phyloP scores from a whole-genome alignment of 2,113 vertebrate genomes.

The Prunella fulvescens region DNA sequence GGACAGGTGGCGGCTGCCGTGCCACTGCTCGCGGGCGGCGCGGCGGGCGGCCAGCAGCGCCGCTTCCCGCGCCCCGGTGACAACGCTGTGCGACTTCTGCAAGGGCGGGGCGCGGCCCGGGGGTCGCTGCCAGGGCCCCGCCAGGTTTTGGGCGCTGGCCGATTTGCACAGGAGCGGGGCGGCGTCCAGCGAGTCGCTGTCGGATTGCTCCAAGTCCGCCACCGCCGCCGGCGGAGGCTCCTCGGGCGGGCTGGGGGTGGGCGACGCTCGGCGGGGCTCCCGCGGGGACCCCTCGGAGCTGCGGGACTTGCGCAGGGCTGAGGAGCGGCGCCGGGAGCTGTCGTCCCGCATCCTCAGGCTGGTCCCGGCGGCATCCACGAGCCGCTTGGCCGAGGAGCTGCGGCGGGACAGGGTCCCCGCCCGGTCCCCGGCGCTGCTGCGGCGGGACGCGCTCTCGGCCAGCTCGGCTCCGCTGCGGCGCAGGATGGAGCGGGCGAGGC shows the following conservation, averaged over 20 bases:
- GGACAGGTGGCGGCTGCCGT: accelerated
- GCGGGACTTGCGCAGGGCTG: conserved; percentile 69
- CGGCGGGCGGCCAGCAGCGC: conserved; percentile 67
- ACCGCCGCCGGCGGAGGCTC: conserved; percentile 59
- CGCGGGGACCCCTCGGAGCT: conserved; percentile 70
- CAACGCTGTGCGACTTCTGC: conserved; percentile 82
- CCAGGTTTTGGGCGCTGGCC: conserved; percentile 87
- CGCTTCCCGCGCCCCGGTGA: conserved; percentile 44
- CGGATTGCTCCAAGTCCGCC: conserved; percentile 59
- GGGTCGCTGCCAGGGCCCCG: conserved; percentile 70
- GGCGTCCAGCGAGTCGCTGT: conserved; percentile 74
- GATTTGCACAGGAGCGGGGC: conserved; percentile 84
- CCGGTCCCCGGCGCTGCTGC: neutral
- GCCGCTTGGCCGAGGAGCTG: conserved; percentile 67
- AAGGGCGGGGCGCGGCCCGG: conserved; percentile 67
- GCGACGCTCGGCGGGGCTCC: neutral
- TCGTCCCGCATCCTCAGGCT: conserved; percentile 60
- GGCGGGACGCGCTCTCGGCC: conserved; percentile 60
- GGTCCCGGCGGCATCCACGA: neutral
- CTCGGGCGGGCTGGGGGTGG: neutral
- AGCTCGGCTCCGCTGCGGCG: conserved; percentile 73
- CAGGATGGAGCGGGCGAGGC: conserved; percentile 78
- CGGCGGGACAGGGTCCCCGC: neutral
- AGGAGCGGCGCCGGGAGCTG: conserved; percentile 57
- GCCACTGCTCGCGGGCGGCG: neutral